A percentile compares a stretch with the other conserved stretches of the same genome.
These are phyloP conservation scores for Drosophila gaucha DNA, from an alignment of 2,888 invertebrate species.

Conservation along the genomic window DNA sequence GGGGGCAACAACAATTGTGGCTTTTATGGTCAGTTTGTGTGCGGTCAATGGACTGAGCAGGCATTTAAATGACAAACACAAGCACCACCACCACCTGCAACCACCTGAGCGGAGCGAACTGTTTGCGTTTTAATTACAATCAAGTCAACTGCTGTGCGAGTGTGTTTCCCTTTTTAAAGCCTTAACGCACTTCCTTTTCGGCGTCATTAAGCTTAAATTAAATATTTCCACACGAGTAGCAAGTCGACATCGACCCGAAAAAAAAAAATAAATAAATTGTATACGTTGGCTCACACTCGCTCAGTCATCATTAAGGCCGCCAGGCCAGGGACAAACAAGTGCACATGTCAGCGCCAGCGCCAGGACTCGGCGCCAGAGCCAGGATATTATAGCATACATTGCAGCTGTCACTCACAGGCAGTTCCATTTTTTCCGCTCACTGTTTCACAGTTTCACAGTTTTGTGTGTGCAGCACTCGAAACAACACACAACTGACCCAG, in stretches of 20 bases:
- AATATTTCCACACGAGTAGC: constrained; percentile 76
- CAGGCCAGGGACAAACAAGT: constrained; percentile 80
- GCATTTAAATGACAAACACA: constrained; percentile 71
- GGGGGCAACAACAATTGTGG: constrained; percentile 65
- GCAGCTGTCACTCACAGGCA: constrained; percentile 72
- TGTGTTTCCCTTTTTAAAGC: constrained; percentile 54
- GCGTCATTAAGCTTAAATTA: constrained; percentile 79
- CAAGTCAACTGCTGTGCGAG: constrained; percentile 19
- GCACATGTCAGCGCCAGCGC: constrained; percentile 82
- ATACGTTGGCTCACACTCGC: constrained; percentile 48
- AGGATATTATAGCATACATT: constrained; percentile 78
- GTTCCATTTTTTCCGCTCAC: background rate
- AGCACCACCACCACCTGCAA: constrained; percentile 8
- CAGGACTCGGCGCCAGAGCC: constrained; percentile 43
- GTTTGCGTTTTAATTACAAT: constrained; percentile 78
- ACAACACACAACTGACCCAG: constrained; percentile 68
- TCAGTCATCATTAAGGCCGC: constrained; percentile 82
- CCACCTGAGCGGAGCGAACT: constrained; percentile 49
- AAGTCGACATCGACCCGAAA: constrained; percentile 52
- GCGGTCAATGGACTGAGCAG: constrained; percentile 34
- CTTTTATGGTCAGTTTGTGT: constrained; percentile 67
- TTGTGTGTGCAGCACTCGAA: constrained; percentile 82
- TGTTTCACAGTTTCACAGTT: constrained; percentile 21
- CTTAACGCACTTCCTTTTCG: constrained; percentile 64
- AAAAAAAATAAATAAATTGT: constrained; percentile 60